Evolutionary conservation across 2,113 vertebrate genomes (phyloP), one percentile per base, ranked within the genome.

Genomic region (Hippocampus mohnikei): DNA sequence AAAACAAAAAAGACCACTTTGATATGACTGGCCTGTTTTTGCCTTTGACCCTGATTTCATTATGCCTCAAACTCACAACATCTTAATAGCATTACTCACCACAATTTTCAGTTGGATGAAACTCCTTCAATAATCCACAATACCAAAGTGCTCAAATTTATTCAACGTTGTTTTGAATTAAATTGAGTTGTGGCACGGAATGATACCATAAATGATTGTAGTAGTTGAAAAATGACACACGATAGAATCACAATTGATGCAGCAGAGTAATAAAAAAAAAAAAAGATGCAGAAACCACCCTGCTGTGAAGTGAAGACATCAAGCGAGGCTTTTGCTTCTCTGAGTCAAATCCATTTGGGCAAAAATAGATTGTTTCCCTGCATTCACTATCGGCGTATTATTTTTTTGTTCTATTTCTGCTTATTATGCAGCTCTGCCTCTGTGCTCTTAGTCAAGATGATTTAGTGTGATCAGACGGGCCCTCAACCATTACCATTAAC

Each of bases 21-120:
- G 64, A 76, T 82, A 78, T 69, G 25, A 84, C 66, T 82, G 72
- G 60, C 48, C 40, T 76, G 70, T 84, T 77, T 74, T 81, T 65
- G 53, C 69, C 56, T 15, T 59, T 21, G 8, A 20, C 59, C 20
- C 18, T 21, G 16, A 56, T n/a, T 21, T 44, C 61, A 60, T 13
- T 23, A 20, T 42, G 72, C 56, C 73, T 25, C 40, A 33, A 37
- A n/a, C 42, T 74, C 67, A 41, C 40, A 53, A 60, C 13, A 18
- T 68, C 73, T 82, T 83, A 58, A 13, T 27, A 58, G 4, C 76
- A 80, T 52, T 71, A 46, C 42, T 66, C 41, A 76, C 78, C 75
- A 77, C 69, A 15, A 29, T 59, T 29, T 29, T 29, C 5, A 6
- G 3, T 61, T 40, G 37, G 59, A 37, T 33, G 7, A 33, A 61